Evolutionary conservation across 2,797 vertebrate species (phyloP), one percentile per base, ranked within the genome.

Genomic region (Amblyopsis hoosieri): DNA sequence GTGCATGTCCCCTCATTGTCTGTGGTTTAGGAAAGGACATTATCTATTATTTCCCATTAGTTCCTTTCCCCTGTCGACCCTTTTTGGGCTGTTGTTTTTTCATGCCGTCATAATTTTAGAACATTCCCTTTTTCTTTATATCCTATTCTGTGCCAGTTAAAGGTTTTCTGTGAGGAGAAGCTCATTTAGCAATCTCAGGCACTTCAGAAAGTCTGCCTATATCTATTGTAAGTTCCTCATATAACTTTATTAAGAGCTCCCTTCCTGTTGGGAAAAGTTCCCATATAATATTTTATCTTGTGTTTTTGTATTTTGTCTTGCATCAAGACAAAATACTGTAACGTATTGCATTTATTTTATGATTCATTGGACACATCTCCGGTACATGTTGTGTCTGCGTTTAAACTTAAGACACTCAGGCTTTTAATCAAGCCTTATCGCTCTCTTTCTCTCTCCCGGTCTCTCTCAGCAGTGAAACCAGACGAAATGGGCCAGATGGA

Each of bases 401-500:
- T 42, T 42, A 7, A 7, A 7, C 37, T 42, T 42, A 42, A 7
- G 6, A 42, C 6, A 42, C 37, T 42, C 37, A 42, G 37, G 6
- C 9, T 42, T 7, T 42, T 42, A 42, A 42, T 7, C 37, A 7
- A 42, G 37, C 1, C 4, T 42, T 33, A 29, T 70, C n/a, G 45
- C 52, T 12, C 17, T 42, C n/a, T 47, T 31, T 53, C 12, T 51
- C 23, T 54, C 19, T 62, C 19, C 59, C 5, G 42, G 33, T 23
- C 4, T 47, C 46, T 59, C 10, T 59, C 45, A 12, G 15, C 75
- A 90, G 88, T 76, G 31, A 87, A 84, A 75, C 67, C 87, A 10
- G 82, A 91, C 54, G 78, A 71, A 17, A 79, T 48, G 52, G 81
- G 83, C 31, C 87, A 83, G 45, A 42, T 64, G 0, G 83, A 75